Percentiles rank a stretch among this genome's conserved stretches.
phyloP scores from a whole-genome alignment of 2,888 invertebrate species.

The Polyommatus iphigenia region DNA sequence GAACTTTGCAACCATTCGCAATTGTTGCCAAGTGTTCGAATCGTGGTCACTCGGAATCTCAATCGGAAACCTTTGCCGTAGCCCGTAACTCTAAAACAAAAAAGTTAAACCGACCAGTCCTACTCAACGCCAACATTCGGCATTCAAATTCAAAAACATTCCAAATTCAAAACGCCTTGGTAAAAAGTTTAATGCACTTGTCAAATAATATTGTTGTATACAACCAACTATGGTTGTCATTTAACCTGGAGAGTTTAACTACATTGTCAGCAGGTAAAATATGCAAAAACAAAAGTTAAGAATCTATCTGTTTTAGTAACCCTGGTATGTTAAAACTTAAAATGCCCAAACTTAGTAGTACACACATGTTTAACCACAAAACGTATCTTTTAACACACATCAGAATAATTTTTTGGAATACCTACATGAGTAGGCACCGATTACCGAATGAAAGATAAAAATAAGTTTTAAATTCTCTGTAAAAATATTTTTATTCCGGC shows the following conservation, averaged over 20 bases:
- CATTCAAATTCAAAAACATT: conserved; percentile 12
- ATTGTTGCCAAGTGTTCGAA: conserved; percentile 43
- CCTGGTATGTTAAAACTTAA: neutral
- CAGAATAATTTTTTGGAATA: neutral
- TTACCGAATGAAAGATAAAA: neutral
- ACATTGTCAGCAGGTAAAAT: neutral
- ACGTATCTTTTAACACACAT: neutral
- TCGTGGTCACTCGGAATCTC: conserved; percentile 24
- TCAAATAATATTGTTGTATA: neutral
- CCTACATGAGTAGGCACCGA: neutral
- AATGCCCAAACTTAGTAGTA: neutral
- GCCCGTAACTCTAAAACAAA: neutral
- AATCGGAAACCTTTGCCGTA: conserved; percentile 31
- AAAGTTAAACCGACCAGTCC: neutral
- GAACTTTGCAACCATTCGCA: conserved; percentile 63
- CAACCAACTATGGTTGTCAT: neutral
- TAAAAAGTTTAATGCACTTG: neutral
- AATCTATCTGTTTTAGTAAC: neutral
- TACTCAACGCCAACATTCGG: neutral
- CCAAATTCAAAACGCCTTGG: neutral
- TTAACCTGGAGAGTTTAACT: neutral
- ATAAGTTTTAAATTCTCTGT: neutral
- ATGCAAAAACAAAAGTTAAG: neutral
- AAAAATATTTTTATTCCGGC: neutral
- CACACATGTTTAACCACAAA: neutral